These are phyloP conservation scores for Keiferia lycopersicella DNA, from an alignment of 2,888 invertebrate genomes.

Conservation along the genomic window DNA sequence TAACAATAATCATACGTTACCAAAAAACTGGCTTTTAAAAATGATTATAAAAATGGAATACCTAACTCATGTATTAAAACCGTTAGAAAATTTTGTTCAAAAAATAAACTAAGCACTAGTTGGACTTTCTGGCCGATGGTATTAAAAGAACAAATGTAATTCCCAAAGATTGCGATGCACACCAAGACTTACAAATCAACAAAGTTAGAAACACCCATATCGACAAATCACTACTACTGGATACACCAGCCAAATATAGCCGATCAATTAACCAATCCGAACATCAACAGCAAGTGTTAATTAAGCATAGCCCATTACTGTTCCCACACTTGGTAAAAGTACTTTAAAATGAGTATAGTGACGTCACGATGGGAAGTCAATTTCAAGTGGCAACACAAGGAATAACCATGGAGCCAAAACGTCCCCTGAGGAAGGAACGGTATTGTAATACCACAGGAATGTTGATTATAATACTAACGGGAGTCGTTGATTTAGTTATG, in stretches of 20 bases:
- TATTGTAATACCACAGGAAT: conserved; percentile 22
- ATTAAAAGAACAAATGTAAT: not conserved
- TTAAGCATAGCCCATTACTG: conserved; percentile 46
- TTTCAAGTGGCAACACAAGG: conserved; percentile 31
- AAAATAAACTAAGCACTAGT: too few relatives aligned
- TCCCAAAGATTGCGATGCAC: not conserved
- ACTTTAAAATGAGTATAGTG: conserved; percentile 19
- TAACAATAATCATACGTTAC: not conserved
- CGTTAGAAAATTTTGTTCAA: too few relatives aligned
- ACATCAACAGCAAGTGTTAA: conserved; percentile 52
- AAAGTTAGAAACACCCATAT: not conserved
- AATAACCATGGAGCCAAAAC: conserved; percentile 26
- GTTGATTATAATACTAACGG: conserved; percentile 27
- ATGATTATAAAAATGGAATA: not conserved
- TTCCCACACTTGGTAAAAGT: conserved; percentile 57
- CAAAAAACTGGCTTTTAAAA: not conserved
- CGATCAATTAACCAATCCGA: conserved; percentile 47
- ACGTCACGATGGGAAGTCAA: conserved; percentile 34
- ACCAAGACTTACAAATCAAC: not conserved
- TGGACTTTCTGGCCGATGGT: not conserved
- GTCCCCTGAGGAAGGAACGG: conserved; percentile 27
- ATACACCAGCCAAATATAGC: conserved; percentile 22
- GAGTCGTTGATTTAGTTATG: conserved; percentile 14
- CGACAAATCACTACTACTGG: not conserved
- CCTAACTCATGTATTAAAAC: too few relatives aligned